Base-by-base conservation (phyloP, 1,140 invertebrate species). In the Cheumatopsyche charites region DNA sequence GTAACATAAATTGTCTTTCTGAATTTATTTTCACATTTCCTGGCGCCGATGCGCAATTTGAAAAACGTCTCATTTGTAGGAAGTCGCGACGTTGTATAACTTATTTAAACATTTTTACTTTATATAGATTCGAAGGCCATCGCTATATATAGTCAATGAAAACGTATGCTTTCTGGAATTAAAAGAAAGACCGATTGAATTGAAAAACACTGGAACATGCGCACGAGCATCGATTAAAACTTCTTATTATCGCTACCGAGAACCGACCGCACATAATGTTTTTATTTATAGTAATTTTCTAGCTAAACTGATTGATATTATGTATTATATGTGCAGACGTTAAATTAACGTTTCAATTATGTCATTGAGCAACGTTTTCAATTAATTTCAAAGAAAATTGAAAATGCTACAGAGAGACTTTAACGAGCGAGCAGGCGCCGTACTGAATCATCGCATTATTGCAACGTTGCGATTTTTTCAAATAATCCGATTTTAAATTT, bases 11-110 rank as follows among this genome's bases (percentile, higher is more conserved):
- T 36, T 36, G 9, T 36, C 9, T 36, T 36, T 36, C 9, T 36
- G n/a, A n/a, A n/a, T 36, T 36, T 36, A 36, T 36, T 3, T 36
- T 36, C 9, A 9, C 9, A 36, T 58, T 58, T 58, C 55, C 55
- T 58, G 55, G 55, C 55, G 55, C 21, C 55, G 55, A 58, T 58
- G 55, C 55, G 55, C 55, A 58, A 58, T 58, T 25, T 58, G 23
- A 58, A 58, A 58, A 58, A 25, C 23, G 23, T 58, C 1, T 58
- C 23, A 58, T 58, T 36, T 58, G 7, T 25, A 58, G 55, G 55
- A 58, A 58, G 23, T 26, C 43, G 15, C 43, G 23, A 9, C 43
- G 15, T 13, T 7, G 43, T 15, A 47, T 58, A 13, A 13, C 55
- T 36, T 1, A 58, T 58, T 58, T 58, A 58, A 21, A 17, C 21